Evolutionary conservation across 2,888 invertebrate species (phyloP).

Genomic region (Lepidochitona cinerea): DNA sequence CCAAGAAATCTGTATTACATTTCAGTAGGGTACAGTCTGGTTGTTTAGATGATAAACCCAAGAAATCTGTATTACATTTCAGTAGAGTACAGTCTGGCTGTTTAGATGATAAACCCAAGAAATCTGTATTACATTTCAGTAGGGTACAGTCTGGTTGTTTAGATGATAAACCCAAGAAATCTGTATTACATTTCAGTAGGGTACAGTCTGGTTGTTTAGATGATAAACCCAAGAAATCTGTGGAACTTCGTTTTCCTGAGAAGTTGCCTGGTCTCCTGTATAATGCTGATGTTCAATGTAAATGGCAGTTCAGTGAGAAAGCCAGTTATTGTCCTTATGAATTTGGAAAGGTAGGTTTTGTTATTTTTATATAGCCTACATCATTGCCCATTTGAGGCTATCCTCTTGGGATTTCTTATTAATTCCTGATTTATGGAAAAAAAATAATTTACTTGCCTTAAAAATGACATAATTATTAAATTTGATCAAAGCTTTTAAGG

Average conservation of each 20-base stretch:
- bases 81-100: neutral
- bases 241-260: constrained; percentile 58
- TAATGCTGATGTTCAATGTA: constrained; percentile 55
- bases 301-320: constrained; percentile 56
- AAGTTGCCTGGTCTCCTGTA: constrained; percentile 56
- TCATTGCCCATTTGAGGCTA: too few relatives aligned
- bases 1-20: too few relatives aligned
- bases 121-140: neutral
- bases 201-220: constrained; percentile 53
- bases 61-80: neutral
- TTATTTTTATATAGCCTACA: too few relatives aligned
- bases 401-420: too few relatives aligned
- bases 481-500: too few relatives aligned
- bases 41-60: neutral
- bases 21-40: too few relatives aligned
- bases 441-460: too few relatives aligned
- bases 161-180: neutral
- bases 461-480: too few relatives aligned
- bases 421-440: too few relatives aligned
- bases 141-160: neutral
- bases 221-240: constrained; percentile 47
- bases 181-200: constrained; percentile 33
- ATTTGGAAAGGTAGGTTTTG: constrained; percentile 62
- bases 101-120: neutral
- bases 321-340: constrained; percentile 61